Conservation (phyloP, 2,888 invertebrate species). For the Embidobia sp. region DNA sequence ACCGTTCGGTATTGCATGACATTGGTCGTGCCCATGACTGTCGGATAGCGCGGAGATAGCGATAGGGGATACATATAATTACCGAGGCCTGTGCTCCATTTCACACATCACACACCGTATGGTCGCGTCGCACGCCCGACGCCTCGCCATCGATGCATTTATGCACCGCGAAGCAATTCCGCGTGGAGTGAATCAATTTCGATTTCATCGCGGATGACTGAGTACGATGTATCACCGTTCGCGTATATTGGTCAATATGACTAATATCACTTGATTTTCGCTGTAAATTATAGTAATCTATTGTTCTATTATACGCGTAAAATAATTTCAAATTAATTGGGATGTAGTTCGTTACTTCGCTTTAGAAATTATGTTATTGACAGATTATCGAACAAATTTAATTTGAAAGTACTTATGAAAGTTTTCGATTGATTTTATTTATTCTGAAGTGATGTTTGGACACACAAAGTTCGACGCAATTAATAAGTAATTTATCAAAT, state of each 20-base stretch:
- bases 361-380: neutral
- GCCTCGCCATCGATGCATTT: constrained; percentile 72
- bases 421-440: no score
- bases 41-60: constrained; percentile 66
- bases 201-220: constrained; percentile 68
- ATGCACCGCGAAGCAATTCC: constrained; percentile 69
- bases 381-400: neutral
- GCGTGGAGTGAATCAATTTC: constrained; percentile 69
- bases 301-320: constrained; percentile 9
- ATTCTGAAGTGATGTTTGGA: no score
- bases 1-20: constrained; percentile 69
- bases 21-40: constrained; percentile 68
- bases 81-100: constrained; percentile 78
- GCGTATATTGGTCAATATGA: constrained; percentile 56
- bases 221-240: constrained; percentile 50
- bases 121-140: constrained; percentile 78
- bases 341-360: neutral
- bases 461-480: no score
- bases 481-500: no score
- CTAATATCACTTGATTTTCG: constrained; percentile 39
- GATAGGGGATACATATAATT: constrained; percentile 79
- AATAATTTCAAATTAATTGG: no score
- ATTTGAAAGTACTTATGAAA: no score
- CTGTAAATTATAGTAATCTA: constrained; percentile 35
- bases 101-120: constrained; percentile 78